Conservation (phyloP, 2,888 invertebrate species). For the Dryadula phaetusa region DNA sequence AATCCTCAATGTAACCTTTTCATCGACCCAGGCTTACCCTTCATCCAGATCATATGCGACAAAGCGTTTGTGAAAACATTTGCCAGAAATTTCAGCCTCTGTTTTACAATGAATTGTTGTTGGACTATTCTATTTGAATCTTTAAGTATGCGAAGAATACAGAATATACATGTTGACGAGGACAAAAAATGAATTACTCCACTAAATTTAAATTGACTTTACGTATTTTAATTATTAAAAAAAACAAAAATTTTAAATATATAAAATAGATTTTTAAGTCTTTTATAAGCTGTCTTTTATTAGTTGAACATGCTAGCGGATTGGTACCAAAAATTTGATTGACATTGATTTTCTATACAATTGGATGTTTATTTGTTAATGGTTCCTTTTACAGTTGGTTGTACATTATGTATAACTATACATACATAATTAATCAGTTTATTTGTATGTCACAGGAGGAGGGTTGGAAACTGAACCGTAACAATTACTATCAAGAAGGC, state of each 20-base stretch:
- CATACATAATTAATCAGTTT: background rate
- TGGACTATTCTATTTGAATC: background rate
- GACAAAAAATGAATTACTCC: too few relatives aligned
- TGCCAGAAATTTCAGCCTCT: background rate
- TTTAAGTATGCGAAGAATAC: background rate
- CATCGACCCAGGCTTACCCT: slow-evolving; percentile 18
- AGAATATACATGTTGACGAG: background rate
- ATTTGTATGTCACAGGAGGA: slow-evolving; percentile 87
- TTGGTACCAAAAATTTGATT: too few relatives aligned
- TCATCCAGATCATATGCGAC: slow-evolving; percentile 1
- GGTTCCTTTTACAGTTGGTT: too few relatives aligned
- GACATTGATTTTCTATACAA: too few relatives aligned
- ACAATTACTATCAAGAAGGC: slow-evolving; percentile 98
- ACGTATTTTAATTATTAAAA: too few relatives aligned
- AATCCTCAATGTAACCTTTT: slow-evolving; percentile 2
- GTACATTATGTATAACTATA: too few relatives aligned
- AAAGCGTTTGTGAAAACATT: slow-evolving; percentile 21
- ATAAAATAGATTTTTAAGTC: too few relatives aligned
- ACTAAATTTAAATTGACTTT: too few relatives aligned
- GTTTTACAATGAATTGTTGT: slow-evolving; percentile 7
- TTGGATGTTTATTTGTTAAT: too few relatives aligned
- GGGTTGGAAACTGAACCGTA: slow-evolving; percentile 97
- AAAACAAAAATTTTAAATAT: too few relatives aligned
- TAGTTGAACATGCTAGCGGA: too few relatives aligned
- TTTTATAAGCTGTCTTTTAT: too few relatives aligned